phyloP scores from a whole-genome alignment of 1,140 invertebrate genomes.

The Trachelipus rathkii region DNA sequence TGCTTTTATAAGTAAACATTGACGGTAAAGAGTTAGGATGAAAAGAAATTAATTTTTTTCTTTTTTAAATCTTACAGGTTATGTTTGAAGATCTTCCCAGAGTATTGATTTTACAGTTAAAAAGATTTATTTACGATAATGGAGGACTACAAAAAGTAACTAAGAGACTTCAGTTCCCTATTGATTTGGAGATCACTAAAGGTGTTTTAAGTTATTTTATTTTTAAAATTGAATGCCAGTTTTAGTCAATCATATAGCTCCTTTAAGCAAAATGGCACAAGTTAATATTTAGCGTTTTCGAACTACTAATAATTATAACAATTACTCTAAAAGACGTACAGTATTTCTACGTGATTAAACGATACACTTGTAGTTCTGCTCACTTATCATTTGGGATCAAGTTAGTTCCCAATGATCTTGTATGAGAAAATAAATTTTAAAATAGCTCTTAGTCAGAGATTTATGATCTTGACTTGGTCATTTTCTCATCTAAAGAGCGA shows the following conservation, averaged over 20 bases:
- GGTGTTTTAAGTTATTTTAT: slow-evolving; percentile 56
- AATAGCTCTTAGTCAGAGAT: too few species aligned
- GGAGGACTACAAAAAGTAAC: slow-evolving; percentile 80
- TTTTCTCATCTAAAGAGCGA: too few species aligned
- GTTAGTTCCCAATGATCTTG: too few species aligned
- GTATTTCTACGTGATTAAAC: too few species aligned
- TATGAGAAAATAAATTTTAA: too few species aligned
- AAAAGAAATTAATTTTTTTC: slow-evolving; percentile 3
- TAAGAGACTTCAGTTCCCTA: slow-evolving; percentile 80
- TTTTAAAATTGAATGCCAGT: slow-evolving; percentile 4
- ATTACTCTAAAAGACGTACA: too few species aligned
- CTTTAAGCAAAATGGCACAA: too few species aligned
- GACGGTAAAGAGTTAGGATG: slow-evolving; percentile 52
- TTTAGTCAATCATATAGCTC: not conserved
- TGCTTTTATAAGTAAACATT: too few species aligned
- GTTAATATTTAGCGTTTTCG: not conserved
- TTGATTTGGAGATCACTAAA: slow-evolving; percentile 82
- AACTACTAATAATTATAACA: too few species aligned
- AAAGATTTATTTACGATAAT: slow-evolving; percentile 76
- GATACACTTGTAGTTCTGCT: too few species aligned
- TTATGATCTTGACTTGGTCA: too few species aligned
- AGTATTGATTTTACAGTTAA: slow-evolving; percentile 76
- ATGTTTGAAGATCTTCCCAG: slow-evolving; percentile 79
- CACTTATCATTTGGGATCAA: too few species aligned
- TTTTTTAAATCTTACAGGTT: slow-evolving; percentile 60